A percentile compares a stretch with the other conserved stretches of the same genome.
phyloP scores from a whole-genome alignment of 2,797 vertebrate species.

The Sparus aurata region DNA sequence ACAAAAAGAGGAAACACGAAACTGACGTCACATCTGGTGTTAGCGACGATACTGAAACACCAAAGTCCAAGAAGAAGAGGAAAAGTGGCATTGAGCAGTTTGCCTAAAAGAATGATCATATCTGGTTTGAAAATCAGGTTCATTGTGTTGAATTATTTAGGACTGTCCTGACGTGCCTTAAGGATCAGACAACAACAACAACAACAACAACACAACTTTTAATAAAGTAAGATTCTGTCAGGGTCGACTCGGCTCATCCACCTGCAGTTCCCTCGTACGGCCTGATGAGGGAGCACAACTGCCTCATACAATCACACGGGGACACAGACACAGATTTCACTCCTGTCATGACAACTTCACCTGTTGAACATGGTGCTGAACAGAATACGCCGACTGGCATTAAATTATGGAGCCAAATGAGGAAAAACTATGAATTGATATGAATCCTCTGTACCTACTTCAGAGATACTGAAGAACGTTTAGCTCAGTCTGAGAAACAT shows the following conservation, averaged over 20 bases:
- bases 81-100: slow-evolving; percentile 53
- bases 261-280: slow-evolving; percentile 10
- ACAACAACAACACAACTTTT: background rate
- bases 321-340: background rate
- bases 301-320: background rate
- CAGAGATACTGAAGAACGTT: background rate
- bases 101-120: slow-evolving; percentile 14
- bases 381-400: background rate
- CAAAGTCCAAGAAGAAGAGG: slow-evolving; percentile 83
- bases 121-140: slow-evolving; percentile 4
- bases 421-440: background rate
- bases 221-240: background rate
- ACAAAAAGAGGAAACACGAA: slow-evolving; percentile 87
- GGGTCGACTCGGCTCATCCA: background rate
- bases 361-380: background rate
- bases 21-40: slow-evolving; percentile 25
- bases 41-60: slow-evolving; percentile 50
- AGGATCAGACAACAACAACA: too few species aligned
- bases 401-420: background rate
- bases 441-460: background rate
- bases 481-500: background rate
- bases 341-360: background rate
- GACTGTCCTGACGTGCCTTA: slow-evolving; percentile 42
- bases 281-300: slow-evolving; percentile 68
- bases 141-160: slow-evolving; percentile 1